Conservation (phyloP, 1,140 invertebrate genomes). For the Heterodera carotae region DNA sequence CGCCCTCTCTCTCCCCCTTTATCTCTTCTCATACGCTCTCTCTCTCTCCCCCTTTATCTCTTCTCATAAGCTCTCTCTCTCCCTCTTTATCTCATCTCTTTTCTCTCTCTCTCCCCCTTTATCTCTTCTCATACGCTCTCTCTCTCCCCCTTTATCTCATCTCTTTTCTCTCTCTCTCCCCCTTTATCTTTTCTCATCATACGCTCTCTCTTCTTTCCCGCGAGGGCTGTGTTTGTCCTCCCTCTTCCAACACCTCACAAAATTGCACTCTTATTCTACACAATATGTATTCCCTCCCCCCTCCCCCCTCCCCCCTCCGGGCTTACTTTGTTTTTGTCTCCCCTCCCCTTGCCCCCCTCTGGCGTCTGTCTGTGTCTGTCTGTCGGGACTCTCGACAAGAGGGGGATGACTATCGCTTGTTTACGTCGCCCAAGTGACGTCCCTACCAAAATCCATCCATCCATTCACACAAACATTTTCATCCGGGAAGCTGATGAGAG, state of each 20-base stretch:
- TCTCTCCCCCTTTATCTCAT: neutral
- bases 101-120: too few species aligned
- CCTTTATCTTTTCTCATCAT: neutral
- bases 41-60: too few species aligned
- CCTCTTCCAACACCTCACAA: neutral
- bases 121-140: too few species aligned
- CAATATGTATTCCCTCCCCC: neutral
- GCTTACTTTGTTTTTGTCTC: slow-evolving; percentile 17
- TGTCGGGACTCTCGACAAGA: slow-evolving; percentile 1
- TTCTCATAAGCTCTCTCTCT: too few species aligned
- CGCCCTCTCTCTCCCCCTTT: too few species aligned
- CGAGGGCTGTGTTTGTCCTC: neutral
- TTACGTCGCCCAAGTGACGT: slow-evolving; percentile 16
- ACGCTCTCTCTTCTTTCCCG: too few species aligned
- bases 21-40: too few species aligned
- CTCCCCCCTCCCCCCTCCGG: neutral
- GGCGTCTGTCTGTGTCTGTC: slow-evolving; percentile 17
- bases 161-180: slow-evolving; percentile 2
- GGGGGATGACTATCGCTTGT: neutral
- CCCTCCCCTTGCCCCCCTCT: neutral
- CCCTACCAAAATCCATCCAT: neutral
- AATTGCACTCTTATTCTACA: neutral
- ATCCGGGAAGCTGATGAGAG: neutral
- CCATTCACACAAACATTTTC: slow-evolving; percentile 15
- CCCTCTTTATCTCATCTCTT: neutral